Evolutionary conservation across 2,888 invertebrate species (phyloP), one percentile per base, ranked within the genome.

Genomic region (Polymixis flavicincta): DNA sequence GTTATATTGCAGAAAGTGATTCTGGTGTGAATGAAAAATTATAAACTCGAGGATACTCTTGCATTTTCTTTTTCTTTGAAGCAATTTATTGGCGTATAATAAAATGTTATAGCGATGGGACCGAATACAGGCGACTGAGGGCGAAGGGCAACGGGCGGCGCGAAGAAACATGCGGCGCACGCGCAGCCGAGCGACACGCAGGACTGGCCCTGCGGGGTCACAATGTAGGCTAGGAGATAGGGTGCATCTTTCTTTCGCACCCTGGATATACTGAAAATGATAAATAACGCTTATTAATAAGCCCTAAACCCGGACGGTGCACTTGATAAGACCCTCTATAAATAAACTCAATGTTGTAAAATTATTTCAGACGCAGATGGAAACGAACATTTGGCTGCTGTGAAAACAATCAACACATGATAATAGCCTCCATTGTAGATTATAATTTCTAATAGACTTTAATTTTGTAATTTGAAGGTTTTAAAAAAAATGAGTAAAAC

Each of bases 161-260:
- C 82, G 74, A 72, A 67, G 74, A 57, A 50, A 76, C 50, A 66
- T 19, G 60, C 70, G 64, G 55, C 55, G 79, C 72, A 73, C 71
- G 79, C 76, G 79, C 81, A 87, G 13, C 65, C 69, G 28, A 83
- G 71, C 79, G 72, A 70, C 73, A 54, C 77, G 63, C 68, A 61
- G 71, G 65, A 60, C 66, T 32, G 63, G 71, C 85, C 54, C 59
- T 68, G 73, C 66, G 71, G 72, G 83, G 83, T 83, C 85, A 85
- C 59, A 57, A 32, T 65, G 17, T 78, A 67, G 69, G 19, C 48
- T 13, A 37, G 14, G 69, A 77, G 77, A 28, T 55, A 64, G 57
- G 57, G n/a, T 17, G 37, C 54, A 25, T 11, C 3, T 37, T 37
- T 37, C 37, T 37, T 37, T 5, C 0, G 37, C 37, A 37, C 37